These are phyloP conservation scores for Pollimyrus isidori DNA, from an alignment of 2,113 vertebrate species.

Conservation along the genomic window DNA sequence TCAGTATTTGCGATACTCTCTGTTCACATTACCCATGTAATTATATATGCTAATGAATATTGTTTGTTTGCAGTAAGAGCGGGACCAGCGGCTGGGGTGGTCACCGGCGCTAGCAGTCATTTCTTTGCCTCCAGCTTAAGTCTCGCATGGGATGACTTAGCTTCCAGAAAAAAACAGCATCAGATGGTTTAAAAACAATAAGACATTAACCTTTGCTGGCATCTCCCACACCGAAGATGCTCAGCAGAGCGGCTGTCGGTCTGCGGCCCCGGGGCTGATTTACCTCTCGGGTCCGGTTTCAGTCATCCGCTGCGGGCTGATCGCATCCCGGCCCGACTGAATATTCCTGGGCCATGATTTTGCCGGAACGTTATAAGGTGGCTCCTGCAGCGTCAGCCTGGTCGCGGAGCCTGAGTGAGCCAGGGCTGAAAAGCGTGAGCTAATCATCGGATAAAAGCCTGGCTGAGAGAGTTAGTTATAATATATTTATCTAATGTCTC, in stretches of 20 bases:
- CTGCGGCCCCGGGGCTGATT: background rate
- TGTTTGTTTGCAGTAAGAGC: background rate
- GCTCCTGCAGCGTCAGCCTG: background rate
- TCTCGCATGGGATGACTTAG: background rate
- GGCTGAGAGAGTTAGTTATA: background rate
- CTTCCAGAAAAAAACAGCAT: background rate
- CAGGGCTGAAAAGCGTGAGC: background rate
- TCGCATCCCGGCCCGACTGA: background rate
- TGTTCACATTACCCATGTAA: background rate
- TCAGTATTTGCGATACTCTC: background rate
- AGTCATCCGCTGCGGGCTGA: background rate
- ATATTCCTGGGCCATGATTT: background rate
- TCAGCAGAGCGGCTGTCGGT: background rate
- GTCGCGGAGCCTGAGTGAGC: background rate
- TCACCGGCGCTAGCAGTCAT: background rate
- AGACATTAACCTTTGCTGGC: background rate
- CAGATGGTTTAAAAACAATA: background rate
- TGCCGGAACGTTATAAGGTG: background rate
- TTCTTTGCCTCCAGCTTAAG: background rate
- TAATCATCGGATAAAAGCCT: constrained; percentile 1
- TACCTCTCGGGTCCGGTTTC: background rate
- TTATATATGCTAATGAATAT: background rate
- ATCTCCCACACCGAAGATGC: background rate
- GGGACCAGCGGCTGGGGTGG: background rate
- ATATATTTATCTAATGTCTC: background rate